Conservation (phyloP, 2,888 invertebrate genomes). For the Cephus nigrinus region DNA sequence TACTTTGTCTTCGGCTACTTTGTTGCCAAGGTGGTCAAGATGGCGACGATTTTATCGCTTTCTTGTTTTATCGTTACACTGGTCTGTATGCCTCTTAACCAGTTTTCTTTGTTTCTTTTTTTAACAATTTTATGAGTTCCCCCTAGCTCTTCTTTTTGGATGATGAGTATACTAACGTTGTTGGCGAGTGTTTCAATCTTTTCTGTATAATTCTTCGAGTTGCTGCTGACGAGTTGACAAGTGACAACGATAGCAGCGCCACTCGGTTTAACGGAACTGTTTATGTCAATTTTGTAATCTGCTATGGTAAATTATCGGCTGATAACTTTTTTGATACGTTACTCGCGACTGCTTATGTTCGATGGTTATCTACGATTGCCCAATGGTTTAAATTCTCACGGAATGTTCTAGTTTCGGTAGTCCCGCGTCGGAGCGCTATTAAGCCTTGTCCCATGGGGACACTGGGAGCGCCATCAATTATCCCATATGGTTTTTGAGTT, state of each 20-base stretch:
- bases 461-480: neutral
- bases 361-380: neutral
- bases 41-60: neutral
- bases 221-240: neutral
- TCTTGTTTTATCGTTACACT: neutral
- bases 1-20: constrained; percentile 31
- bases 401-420: neutral
- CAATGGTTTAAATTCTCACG: neutral
- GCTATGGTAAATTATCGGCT: neutral
- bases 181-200: neutral
- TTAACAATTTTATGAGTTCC: neutral
- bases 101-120: neutral
- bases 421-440: neutral
- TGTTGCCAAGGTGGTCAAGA: constrained; percentile 24
- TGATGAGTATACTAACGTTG: neutral
- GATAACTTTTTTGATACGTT: neutral
- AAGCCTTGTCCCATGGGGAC: neutral
- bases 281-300: neutral
- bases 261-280: neutral
- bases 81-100: neutral
- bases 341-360: too few relatives aligned
- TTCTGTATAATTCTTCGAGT: neutral
- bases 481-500: neutral
- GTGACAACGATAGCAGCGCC: neutral
- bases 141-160: neutral